A percentile compares a stretch with the other conserved stretches of the same genome.
These are phyloP conservation scores for Scelioninae gen. 2 DNA, from an alignment of 2,888 invertebrate species.

Conservation along the genomic window DNA sequence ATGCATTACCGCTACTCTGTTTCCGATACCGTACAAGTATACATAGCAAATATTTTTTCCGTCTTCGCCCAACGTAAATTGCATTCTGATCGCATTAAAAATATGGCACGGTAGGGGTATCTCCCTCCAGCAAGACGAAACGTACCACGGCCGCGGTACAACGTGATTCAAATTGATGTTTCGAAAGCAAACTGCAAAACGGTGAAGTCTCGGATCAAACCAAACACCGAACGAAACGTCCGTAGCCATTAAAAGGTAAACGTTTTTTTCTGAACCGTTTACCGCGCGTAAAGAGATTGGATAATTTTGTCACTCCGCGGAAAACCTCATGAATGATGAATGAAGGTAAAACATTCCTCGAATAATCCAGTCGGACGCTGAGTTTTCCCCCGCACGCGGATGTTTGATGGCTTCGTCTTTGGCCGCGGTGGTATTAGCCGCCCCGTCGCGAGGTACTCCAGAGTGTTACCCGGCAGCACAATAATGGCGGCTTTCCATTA, in stretches of 20 bases:
- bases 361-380: slow-evolving; percentile 48
- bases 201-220: too few relatives aligned
- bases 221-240: too few relatives aligned
- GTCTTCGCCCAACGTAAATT: too few relatives aligned
- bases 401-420: slow-evolving; percentile 54
- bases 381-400: slow-evolving; percentile 40
- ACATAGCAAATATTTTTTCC: too few relatives aligned
- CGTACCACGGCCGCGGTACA: too few relatives aligned
- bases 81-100: too few relatives aligned
- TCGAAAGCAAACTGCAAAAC: too few relatives aligned
- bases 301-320: slow-evolving; percentile 40
- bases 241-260: slow-evolving; percentile 24
- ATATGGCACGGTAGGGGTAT: too few relatives aligned
- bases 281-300: slow-evolving; percentile 32
- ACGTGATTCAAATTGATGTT: too few relatives aligned
- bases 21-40: too few relatives aligned
- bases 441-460: slow-evolving; percentile 56
- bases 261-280: slow-evolving; percentile 24
- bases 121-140: too few relatives aligned
- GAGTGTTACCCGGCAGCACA: slow-evolving; percentile 56
- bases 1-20: too few relatives aligned
- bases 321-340: slow-evolving; percentile 54
- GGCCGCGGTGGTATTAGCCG: slow-evolving; percentile 41
- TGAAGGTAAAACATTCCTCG: slow-evolving; percentile 49
- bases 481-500: slow-evolving; percentile 61